Percentiles rank a stretch among this genome's conserved stretches.
These are phyloP conservation scores for Arnoldichthys spilopterus DNA, from an alignment of 2,797 vertebrate genomes.

Conservation along the genomic window DNA sequence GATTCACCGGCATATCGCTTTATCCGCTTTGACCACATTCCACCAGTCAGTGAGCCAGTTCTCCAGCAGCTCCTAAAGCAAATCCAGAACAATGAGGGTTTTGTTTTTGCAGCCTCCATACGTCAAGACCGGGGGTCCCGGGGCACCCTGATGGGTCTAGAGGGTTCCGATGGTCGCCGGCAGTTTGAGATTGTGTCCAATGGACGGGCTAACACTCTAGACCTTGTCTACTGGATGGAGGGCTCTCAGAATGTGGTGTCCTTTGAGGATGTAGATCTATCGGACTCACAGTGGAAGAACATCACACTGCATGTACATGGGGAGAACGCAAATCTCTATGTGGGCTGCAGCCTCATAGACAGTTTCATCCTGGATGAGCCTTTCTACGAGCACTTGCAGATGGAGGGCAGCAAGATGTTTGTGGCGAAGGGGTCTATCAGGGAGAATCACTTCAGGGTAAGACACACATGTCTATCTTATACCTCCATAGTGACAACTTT, in stretches of 20 bases:
- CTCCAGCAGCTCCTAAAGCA: constrained; percentile 82
- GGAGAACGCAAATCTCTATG: constrained; percentile 89
- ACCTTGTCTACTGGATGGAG: constrained; percentile 89
- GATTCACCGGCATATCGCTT: constrained; percentile 88
- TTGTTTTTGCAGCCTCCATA: constrained; percentile 88
- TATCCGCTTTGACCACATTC: constrained; percentile 93
- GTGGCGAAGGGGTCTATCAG: constrained; percentile 88
- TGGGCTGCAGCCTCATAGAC: constrained; percentile 93
- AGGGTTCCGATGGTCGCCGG: constrained; percentile 81
- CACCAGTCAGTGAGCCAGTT: constrained; percentile 80
- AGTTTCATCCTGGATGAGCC: constrained; percentile 92
- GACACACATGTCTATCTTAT: constrained; percentile 53
- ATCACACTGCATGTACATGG: constrained; percentile 89
- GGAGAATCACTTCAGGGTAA: constrained; percentile 95
- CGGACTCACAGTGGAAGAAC: constrained; percentile 96
- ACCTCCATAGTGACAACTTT: not conserved
- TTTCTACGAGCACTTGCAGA: constrained; percentile 89
- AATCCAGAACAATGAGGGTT: constrained; percentile 88
- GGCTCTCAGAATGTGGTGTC: constrained; percentile 86
- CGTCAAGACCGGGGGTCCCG: constrained; percentile 89
- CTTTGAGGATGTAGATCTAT: constrained; percentile 94
- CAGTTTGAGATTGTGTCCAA: constrained; percentile 96
- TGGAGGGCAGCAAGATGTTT: constrained; percentile 87
- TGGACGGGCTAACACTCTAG: constrained; percentile 91
- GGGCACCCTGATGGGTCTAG: constrained; percentile 89